phyloP scores from a whole-genome alignment of 2,797 vertebrate species.

The Cuniculus paca region DNA sequence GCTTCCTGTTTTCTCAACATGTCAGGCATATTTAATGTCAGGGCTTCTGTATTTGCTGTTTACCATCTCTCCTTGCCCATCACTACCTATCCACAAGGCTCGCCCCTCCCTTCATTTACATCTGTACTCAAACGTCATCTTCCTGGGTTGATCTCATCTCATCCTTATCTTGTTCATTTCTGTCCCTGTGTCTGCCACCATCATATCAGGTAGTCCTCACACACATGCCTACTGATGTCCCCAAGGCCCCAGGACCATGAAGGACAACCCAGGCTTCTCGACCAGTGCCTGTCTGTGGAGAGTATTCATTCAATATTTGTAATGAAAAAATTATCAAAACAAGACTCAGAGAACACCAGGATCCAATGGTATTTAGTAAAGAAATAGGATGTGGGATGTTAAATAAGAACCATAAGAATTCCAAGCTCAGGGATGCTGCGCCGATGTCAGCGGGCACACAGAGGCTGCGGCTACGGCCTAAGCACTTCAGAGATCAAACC shows the following conservation, averaged over 20 bases:
- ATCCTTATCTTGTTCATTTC: not conserved
- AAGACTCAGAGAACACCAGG: not conserved
- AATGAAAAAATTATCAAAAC: not conserved
- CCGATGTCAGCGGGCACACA: not conserved
- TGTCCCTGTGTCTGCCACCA: not conserved
- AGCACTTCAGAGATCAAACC: conserved; percentile 19
- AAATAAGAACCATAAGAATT: not conserved
- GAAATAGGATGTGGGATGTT: not conserved
- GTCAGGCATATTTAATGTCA: not conserved
- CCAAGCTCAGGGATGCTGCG: not conserved
- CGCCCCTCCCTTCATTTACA: not conserved
- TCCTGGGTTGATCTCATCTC: not conserved
- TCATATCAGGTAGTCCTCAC: not conserved
- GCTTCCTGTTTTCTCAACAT: not conserved
- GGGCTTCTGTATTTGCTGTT: not conserved
- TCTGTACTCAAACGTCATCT: not conserved
- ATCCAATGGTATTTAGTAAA: not conserved
- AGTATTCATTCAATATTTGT: not conserved
- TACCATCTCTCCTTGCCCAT: not conserved
- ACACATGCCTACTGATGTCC: not conserved
- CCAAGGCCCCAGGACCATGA: not conserved
- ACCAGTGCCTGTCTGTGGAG: not conserved
- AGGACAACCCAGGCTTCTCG: not conserved
- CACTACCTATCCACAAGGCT: not conserved
- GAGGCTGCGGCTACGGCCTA: not conserved